Base-by-base conservation (phyloP, 2,797 vertebrate genomes). In the Sphenopsis melanotis region DNA sequence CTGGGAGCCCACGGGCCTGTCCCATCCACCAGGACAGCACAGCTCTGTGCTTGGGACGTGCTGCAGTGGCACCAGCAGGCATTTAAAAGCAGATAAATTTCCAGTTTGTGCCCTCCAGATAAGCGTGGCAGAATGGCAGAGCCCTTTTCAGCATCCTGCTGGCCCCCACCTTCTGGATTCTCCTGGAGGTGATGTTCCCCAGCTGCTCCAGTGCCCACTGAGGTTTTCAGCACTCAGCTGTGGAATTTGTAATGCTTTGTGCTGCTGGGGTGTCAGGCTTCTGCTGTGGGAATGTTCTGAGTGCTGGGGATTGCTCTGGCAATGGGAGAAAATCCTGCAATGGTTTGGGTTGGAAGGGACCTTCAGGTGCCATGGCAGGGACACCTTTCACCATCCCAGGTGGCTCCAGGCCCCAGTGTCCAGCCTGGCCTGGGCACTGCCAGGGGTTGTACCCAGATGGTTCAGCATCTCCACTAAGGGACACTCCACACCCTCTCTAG, bases 21-120 rank as follows among this genome's bases (percentile, higher is more conserved):
- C 46, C 34, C 0, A 0, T 21, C 18, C 41, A 15, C 21, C 36
- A 23, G 15, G 37, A 4, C 42, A n/a, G 6, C 27, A 5, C 30
- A 24, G 59, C 29, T 53, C 11, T 22, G 42, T 41, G 22, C 6
- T 36, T 16, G 47, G 37, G 59, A 60, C 5, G 17, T 36, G 18
- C 6, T 59, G 6, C 27, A 1, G 1, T 27, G 41, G 50, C n/a
- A 18, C 24, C 34, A 18, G 4, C 29, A 21, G 18, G 32, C 15
- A 10, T 66, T 63, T 37, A 8, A 70, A 44, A 53, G 32, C 57
- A 60, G 56, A 29, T 23, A 1, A 14, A 3, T 7, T 37, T 68
- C 17, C 75, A 12, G 0, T 49, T 24, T 1, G 11, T 82, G 46
- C 41, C 65, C 15, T 79, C 26, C 46, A 50, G 59, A 21, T 26